A percentile compares a stretch with the other conserved stretches of the same genome.
Conservation (phyloP, 2,888 invertebrate species). For the Deilephila porcellus region DNA sequence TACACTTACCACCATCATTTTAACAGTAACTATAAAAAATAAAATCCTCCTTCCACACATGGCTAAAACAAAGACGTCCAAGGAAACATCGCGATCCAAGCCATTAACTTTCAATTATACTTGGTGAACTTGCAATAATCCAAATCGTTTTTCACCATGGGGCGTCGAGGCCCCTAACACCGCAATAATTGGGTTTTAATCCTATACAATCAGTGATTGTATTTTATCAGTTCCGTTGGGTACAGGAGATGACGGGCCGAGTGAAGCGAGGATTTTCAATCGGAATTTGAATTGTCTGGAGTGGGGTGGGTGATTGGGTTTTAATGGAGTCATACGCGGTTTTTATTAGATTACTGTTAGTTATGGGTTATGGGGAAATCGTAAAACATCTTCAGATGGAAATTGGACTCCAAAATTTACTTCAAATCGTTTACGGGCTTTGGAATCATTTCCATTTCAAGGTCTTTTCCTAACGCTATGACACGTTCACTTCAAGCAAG, state of each 20-base stretch:
- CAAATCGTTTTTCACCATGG: slow-evolving; percentile 45
- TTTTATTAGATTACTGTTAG: slow-evolving; percentile 9
- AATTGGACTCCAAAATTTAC: no score
- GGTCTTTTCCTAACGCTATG: no score
- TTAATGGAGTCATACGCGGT: slow-evolving; percentile 21
- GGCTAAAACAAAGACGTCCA: background rate
- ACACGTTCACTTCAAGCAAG: no score
- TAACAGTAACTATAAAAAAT: no score
- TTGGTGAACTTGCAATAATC: slow-evolving; percentile 37
- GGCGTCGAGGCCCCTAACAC: slow-evolving; percentile 38
- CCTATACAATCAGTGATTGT: slow-evolving; percentile 42
- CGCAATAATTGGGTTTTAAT: slow-evolving; percentile 58
- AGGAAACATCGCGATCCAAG: slow-evolving; percentile 17
- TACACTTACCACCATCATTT: no score
- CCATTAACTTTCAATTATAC: slow-evolving; percentile 39
- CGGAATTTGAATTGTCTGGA: slow-evolving; percentile 38
- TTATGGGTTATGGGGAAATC: background rate
- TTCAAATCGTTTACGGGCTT: no score
- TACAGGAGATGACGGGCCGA: slow-evolving; percentile 10
- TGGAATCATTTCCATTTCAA: no score
- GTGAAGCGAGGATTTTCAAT: slow-evolving; percentile 33
- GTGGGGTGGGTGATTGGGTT: slow-evolving; percentile 30
- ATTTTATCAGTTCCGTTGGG: slow-evolving; percentile 42
- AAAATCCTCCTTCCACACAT: background rate
- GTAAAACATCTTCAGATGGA: no score